Base-by-base conservation (phyloP, 2,113 vertebrate species). In the Gavia stellata region DNA sequence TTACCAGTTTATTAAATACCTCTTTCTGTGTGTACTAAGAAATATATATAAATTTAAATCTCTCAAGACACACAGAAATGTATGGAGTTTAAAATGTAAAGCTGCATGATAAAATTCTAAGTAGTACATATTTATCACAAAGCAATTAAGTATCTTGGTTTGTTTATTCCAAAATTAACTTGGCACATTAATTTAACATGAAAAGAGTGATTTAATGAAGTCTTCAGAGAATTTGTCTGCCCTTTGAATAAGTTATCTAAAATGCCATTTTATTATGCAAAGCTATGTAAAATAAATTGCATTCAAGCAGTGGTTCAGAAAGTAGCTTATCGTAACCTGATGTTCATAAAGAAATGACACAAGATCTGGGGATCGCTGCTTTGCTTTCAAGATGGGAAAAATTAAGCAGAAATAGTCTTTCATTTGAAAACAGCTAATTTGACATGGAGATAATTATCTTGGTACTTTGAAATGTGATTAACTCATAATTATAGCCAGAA, bases 201-300 rank as follows among this genome's bases (percentile, higher is more conserved):
- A 97, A 97, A 98, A 97, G 87, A 95, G 52, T 85, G 88, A 97
- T 96, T 98, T 98, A 98, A 98, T 97, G 92, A 98, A 97, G 91
- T 97, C 97, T 97, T 94, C 94, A 90, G 96, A 96, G 98, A 97
- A 97, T 97, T 97, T 97, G 97, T 98, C 95, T 97, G 72, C 88
- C 86, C 94, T 98, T 97, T 97, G 97, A 97, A 97, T 96, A 97
- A 98, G 96, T 97, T 97, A 98, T 95, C 97, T 97, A 96, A 97
- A 98, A 96, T 95, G 90, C 92, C 67, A 96, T 97, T 98, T 98
- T 97, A 96, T 97, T 98, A 97, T 98, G 97, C 94, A 98, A 98
- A 98, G 95, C 95, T 96, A 89, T 91, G 85, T 96, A 97, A 98
- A 98, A 98, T 97, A 98, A 98, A 97, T 97, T 97, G 81, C 94